These are phyloP conservation scores for Sphaerodactylus townsendi DNA, from an alignment of 2,113 vertebrate genomes.

Conservation along the genomic window DNA sequence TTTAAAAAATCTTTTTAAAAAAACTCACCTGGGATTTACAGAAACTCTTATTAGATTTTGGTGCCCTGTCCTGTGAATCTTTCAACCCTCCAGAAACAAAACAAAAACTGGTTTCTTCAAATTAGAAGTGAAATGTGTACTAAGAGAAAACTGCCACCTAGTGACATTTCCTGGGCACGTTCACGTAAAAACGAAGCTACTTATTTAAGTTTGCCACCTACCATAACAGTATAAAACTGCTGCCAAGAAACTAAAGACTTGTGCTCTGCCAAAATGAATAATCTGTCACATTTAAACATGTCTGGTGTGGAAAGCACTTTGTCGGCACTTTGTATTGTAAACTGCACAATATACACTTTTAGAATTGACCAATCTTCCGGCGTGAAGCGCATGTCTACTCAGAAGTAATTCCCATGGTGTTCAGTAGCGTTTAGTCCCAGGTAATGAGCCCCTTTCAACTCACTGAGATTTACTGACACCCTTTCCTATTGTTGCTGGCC, in stretches of 20 bases:
- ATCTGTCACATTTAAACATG: accelerated
- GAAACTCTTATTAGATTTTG: too few species aligned
- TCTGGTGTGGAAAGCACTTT: too few species aligned
- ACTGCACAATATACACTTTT: not conserved
- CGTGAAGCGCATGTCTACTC: too few species aligned
- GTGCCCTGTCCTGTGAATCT: too few species aligned
- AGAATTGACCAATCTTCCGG: too few species aligned
- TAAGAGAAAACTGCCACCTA: conserved; percentile 32
- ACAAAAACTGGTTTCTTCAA: not conserved
- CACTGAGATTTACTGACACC: not conserved
- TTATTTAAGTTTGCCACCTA: conserved; percentile 66
- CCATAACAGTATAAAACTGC: conserved; percentile 32
- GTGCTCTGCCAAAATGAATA: not conserved
- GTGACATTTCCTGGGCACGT: accelerated
- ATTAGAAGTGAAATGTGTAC: too few species aligned
- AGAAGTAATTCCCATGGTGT: too few species aligned
- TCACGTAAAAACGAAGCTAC: not conserved
- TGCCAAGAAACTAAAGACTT: not conserved
- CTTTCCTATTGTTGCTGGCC: not conserved
- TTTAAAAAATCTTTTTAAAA: not conserved
- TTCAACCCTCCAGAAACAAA: too few species aligned
- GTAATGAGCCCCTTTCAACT: too few species aligned
- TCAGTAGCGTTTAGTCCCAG: too few species aligned
- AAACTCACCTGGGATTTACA: not conserved
- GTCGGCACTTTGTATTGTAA: not conserved